Evolutionary conservation across 2,113 vertebrate species (phyloP), one percentile per base, ranked within the genome.

Genomic region (Collichthys lucidus): DNA sequence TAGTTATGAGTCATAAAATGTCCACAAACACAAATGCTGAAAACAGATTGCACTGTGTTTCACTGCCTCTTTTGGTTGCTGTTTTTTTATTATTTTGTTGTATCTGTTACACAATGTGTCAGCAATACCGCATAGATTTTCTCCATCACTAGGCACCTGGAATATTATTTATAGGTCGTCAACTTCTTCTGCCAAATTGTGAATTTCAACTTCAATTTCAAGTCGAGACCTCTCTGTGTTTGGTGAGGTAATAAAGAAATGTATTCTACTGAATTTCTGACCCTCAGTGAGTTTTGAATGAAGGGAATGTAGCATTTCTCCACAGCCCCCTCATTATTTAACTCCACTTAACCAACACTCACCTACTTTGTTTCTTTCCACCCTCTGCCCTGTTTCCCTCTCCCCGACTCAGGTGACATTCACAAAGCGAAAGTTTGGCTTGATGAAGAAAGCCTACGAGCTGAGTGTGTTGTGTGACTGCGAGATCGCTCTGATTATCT

Each of bases 381-480:
- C 44, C 15, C 11, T 17, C 57, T 29, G 9, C 44, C 5, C 12
- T 53, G 8, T 69, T 52, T 14, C 29, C 4, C 55, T 3, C 46
- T 17, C 14, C 22, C 2, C 17, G 46, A n/a, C 50, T 61, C 72
- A 98, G 97, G 97, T 98, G 88, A 98, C 97, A 0, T 98, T 98
- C 90, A 98, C 97, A 80, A 98, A 97, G 92, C 88, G 97, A 35
- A 98, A 98, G 61, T 98, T 98, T 7, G 97, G 97, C 66, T 91
- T 98, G 91, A 98, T 98, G 97, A 98, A 98, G 95, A 98, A 98
- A 91, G 97, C 97, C 0, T 98, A 98, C 0, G 97, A 98, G 91
- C 94, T 98, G 95, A 98, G 97, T 12, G 97, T 98, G 19, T 90
- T 98, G 78, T 98, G 97, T 0, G 97, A 98, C 95, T 98, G 97